Base-by-base conservation (phyloP, 2,113 vertebrate species). In the Boulengeromyrus knoepffleri region DNA sequence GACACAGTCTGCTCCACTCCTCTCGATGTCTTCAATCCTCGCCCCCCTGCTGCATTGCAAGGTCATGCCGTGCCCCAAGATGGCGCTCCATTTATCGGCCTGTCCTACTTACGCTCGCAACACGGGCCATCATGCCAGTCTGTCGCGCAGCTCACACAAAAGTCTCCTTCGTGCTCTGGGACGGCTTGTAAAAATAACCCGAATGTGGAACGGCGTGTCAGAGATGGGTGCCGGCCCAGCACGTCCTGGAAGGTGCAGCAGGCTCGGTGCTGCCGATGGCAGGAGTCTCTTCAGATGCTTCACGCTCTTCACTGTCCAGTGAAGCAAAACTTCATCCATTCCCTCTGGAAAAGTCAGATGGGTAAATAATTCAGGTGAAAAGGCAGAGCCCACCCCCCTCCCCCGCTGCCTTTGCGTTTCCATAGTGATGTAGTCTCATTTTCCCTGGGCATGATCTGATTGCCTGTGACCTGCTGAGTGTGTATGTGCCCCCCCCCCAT, bases 61-160 rank as follows among this genome's bases (percentile, higher is more conserved):
- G 89, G 84, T 87, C 74, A 31, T 5, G 27, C 21, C 56, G 15
- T 52, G 80, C 56, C 56, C 62, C 42, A 83, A 83, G 77, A 21
- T 45, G 39, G 74, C 52, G 49, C 84, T 53, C 89, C 83, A 90
- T 9, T 90, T 90, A 39, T 24, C 45, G 83, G 39, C 2, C 80
- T 49, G 89, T 58, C 80, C 84, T 74, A 90, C 58, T 87, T 90
- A 19, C 39, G 19, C 85, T 52, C 9, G 8, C n/a, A n/a, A 49
- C 3, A 31, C 1, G 8, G 15, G 70, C 10, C 45, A 9, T 8
- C 27, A 12, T 52, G 70, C 52, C 88, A 89, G 49, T 77, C 46
- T 36, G 31, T 80, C 74, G 36, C 36, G 0, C 36, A 42, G 36
- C 31, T 77, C 74, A 6, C 31, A 36, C 15, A 5, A 39, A 39